Evolutionary conservation across 2,113 vertebrate species (phyloP).

Genomic region (Erythrolamprus reginae): DNA sequence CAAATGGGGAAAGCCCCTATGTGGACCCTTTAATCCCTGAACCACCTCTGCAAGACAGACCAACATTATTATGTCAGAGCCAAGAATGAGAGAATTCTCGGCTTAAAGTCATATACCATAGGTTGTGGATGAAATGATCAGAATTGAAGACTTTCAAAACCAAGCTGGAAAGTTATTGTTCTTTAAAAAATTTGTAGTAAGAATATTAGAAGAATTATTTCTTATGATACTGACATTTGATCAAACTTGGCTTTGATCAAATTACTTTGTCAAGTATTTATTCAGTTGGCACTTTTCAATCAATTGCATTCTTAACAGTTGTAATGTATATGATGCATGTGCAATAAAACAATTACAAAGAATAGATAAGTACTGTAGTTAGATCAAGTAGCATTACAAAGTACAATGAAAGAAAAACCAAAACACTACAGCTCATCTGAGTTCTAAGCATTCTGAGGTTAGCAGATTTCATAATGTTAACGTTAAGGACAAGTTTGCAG

Average conservation of each 20-base stretch:
- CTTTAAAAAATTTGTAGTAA: background rate
- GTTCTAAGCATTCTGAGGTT: background rate
- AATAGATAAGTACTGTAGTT: background rate
- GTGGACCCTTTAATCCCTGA: background rate
- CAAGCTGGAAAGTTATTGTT: background rate
- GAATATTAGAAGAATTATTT: background rate
- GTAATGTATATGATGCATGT: background rate
- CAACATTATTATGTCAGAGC: background rate
- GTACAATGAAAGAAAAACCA: background rate
- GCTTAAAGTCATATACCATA: rapidly evolving
- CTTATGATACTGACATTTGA: background rate
- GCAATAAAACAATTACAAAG: background rate
- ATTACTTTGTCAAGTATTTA: background rate
- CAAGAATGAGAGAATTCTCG: background rate
- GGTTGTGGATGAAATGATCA: background rate
- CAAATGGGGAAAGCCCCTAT: background rate
- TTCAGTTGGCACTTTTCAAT: background rate
- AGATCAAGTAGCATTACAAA: background rate
- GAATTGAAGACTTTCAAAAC: background rate
- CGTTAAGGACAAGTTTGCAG: background rate
- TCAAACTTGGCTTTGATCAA: background rate
- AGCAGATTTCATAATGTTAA: background rate
- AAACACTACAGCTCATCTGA: background rate
- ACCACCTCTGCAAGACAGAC: background rate
- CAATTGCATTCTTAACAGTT: background rate